Base-by-base conservation (phyloP, 2,797 vertebrate genomes). In the Australoheros facetus region DNA sequence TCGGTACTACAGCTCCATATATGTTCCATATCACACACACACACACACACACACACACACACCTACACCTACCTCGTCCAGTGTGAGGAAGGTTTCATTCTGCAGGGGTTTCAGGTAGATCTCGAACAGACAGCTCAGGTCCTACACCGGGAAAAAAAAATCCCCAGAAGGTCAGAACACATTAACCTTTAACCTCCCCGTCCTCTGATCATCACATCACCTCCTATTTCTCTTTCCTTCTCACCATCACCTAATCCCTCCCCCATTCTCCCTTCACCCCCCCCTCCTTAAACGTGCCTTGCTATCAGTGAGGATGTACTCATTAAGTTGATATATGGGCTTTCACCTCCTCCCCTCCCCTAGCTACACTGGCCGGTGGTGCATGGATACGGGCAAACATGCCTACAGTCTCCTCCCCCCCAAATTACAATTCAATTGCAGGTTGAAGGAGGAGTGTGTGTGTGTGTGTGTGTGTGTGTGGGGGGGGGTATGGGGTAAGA, bases 91-190 rank as follows among this genome's bases (percentile, higher is more conserved):
- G 62, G 96, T 98, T 94, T 99, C 97, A 34, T 93, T 97, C 83
- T 99, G 97, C 90, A 99, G 96, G 0, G 98, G 98, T 82, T 97
- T 97, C 95, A 99, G 90, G 95, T 99, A 99, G 4, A 99, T 95
- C 88, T 98, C 96, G 1, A 99, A 98, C 89, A 99, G 95, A 92
- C 96, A 98, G 85, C 95, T 96, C 91, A 99, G 93, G 83, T 99
- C 98, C 98, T 99, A 76, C 39, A 77, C 17, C 23, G 10, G 10
- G 3, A 28, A 0, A 17, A 37, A 28, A 13, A 79, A 64, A 73
- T 77, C 3, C 10, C 21, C 84, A 73, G 42, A 74, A 53, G 64
- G 80, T 91, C 51, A 87, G 55, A 57, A 87, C 51, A 78, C 21
- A 45, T 71, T 26, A 57, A 73, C 5, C 26, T 2, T 70, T 51